Percentiles rank a stretch among this genome's conserved stretches.
Evolutionary conservation across 2,113 vertebrate genomes (phyloP).

Genomic region (Nothoprocta pentlandii): DNA sequence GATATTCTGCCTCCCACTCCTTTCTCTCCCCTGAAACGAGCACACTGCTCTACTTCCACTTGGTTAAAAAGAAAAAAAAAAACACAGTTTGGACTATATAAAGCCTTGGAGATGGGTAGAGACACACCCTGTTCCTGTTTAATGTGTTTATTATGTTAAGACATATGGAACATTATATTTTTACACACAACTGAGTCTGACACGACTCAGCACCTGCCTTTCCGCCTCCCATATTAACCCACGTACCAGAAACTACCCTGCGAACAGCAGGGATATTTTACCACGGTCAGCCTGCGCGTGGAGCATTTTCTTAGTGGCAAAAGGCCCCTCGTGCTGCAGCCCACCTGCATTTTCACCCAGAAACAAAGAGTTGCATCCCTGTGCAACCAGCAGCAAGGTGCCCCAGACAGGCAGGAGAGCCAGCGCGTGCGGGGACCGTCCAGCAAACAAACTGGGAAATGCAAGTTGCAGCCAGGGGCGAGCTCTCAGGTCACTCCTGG

Average conservation of each 20-base stretch:
- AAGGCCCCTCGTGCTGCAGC: neutral
- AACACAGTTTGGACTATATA: neutral
- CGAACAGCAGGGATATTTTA: neutral
- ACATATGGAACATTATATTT: constrained; percentile 32
- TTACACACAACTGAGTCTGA: constrained; percentile 19
- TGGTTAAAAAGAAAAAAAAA: constrained; percentile 39
- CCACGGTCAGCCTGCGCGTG: neutral
- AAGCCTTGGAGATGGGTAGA: constrained; percentile 25
- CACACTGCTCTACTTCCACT: constrained; percentile 52
- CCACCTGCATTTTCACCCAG: neutral
- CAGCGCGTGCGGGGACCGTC: neutral
- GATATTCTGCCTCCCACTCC: constrained; percentile 65
- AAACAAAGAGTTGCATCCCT: neutral
- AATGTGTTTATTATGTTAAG: constrained; percentile 41
- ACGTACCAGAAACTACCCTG: neutral
- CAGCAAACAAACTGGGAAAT: neutral
- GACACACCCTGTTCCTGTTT: constrained; percentile 35
- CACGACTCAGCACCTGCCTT: neutral
- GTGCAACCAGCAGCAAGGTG: neutral
- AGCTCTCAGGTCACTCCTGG: rapidly evolving
- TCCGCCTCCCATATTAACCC: neutral
- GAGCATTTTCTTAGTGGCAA: neutral
- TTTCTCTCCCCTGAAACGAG: constrained; percentile 62
- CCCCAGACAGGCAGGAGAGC: neutral
- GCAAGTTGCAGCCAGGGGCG: no score